Evolutionary conservation across 2,797 vertebrate species (phyloP).

Genomic region (Scleropages formosus): DNA sequence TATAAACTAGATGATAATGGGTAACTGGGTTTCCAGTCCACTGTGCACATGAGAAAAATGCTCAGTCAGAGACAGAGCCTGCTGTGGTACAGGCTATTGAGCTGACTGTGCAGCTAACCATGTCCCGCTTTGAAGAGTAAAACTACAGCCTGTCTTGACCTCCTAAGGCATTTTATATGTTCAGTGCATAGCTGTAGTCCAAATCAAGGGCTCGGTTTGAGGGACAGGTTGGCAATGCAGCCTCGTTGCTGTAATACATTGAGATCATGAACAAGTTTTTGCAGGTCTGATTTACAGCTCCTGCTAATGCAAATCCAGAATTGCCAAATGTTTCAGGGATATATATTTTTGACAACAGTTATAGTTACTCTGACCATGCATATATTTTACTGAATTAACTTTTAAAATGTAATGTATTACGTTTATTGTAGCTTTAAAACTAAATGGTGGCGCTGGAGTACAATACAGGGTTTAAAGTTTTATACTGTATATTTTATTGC

Average conservation of each 20-base stretch:
- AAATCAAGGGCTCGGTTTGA: slow-evolving; percentile 40
- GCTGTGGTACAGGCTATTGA: slow-evolving; percentile 13
- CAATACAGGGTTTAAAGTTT: slow-evolving; percentile 2
- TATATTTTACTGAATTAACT: slow-evolving; percentile 21
- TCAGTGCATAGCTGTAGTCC: slow-evolving; percentile 35
- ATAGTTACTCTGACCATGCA: slow-evolving; percentile 30
- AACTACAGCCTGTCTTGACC: not conserved
- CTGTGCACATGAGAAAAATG: not conserved
- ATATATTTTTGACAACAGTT: slow-evolving; percentile 30
- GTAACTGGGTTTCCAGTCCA: slow-evolving; percentile 42
- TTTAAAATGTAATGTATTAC: slow-evolving; percentile 19
- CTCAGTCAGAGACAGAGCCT: slow-evolving; percentile 6
- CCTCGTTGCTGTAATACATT: slow-evolving; percentile 47
- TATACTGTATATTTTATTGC: slow-evolving; percentile 5
- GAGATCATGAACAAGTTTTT: slow-evolving; percentile 41
- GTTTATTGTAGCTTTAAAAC: slow-evolving; percentile 25
- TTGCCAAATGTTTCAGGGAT: slow-evolving; percentile 64
- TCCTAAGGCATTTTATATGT: not conserved
- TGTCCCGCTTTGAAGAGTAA: slow-evolving; percentile 1
- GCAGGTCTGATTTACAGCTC: slow-evolving; percentile 33
- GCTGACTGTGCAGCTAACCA: not conserved
- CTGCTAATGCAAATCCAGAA: slow-evolving; percentile 48
- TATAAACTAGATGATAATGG: slow-evolving; percentile 85
- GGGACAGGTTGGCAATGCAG: slow-evolving; percentile 32
- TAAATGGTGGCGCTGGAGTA: not conserved